These are phyloP conservation scores for Xenops minutus DNA, from an alignment of 2,797 vertebrate genomes.

Conservation along the genomic window DNA sequence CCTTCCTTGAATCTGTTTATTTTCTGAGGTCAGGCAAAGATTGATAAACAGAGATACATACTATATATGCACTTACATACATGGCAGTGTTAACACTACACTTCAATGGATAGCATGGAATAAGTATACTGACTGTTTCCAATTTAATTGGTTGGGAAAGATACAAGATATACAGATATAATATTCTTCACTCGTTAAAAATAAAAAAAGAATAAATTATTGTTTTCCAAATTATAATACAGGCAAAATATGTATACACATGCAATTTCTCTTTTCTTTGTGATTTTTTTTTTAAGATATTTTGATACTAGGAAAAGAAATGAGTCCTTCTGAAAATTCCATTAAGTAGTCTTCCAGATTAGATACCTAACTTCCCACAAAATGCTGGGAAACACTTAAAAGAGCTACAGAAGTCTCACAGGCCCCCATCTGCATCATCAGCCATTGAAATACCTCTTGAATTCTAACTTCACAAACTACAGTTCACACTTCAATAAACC, in stretches of 20 bases:
- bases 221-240: background rate
- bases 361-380: background rate
- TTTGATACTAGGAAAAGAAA: background rate
- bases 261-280: background rate
- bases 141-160: background rate
- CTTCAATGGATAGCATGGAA: background rate
- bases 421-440: background rate
- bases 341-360: background rate
- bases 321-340: background rate
- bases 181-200: background rate
- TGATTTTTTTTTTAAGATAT: background rate
- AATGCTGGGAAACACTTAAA: background rate
- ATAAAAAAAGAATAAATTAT: background rate
- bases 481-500: background rate
- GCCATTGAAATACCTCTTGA: background rate
- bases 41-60: background rate
- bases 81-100: background rate
- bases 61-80: background rate
- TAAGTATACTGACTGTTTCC: background rate
- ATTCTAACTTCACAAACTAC: background rate
- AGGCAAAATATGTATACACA: background rate
- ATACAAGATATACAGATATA: background rate
- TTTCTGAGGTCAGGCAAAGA: slow-evolving; percentile 26
- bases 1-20: background rate
- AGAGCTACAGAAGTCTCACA: background rate